Base-by-base conservation (phyloP, 2,113 vertebrate genomes). In the Colius striatus region DNA sequence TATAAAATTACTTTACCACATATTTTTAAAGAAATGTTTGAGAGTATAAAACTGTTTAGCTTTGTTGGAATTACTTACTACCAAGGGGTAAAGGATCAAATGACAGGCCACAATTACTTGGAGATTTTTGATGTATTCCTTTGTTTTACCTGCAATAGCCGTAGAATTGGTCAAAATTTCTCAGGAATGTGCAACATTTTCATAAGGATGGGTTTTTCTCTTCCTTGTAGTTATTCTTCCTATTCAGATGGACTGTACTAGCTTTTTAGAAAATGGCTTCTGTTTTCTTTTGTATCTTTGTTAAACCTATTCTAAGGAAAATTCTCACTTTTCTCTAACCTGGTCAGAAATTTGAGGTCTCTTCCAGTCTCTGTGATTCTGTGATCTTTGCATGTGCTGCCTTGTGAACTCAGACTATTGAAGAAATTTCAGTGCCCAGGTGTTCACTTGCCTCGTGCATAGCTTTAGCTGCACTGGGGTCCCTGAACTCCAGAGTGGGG, bases 331-430 rank as follows among this genome's bases (percentile, higher is more conserved):
- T 13, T 77, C 20, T 22, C 1, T 61, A 43, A 26, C 17, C 25
- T 58, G 43, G 10, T 30, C 47, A 55, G 63, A 47, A 18, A 45
- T 60, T 17, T 22, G n/a, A n/a, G n/a, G n/a, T n/a, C n/a, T n/a
- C n/a, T n/a, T n/a, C n/a, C n/a, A n/a, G n/a, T n/a, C n/a, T n/a
- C n/a, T n/a, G n/a, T n/a, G n/a, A n/a, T n/a, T n/a, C n/a, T n/a
- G n/a, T n/a, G n/a, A n/a, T 15, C 6, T 38, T 12, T 34, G 51
- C 18, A 1, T 0, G 0, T 41, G 41, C 50, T 70, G 38, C 2
- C 0, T 17, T 54, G 19, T 29, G 47, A 68, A 12, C 55, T 9
- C 41, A 17, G 34, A 1, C 9, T 41, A 4, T 15, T 36, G 66
- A 79, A 10, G 54, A 60, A 25, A 14, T 50, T 34, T 50, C 45